These are phyloP conservation scores for Furcula furcula DNA, from an alignment of 2,888 invertebrate genomes.

Conservation along the genomic window DNA sequence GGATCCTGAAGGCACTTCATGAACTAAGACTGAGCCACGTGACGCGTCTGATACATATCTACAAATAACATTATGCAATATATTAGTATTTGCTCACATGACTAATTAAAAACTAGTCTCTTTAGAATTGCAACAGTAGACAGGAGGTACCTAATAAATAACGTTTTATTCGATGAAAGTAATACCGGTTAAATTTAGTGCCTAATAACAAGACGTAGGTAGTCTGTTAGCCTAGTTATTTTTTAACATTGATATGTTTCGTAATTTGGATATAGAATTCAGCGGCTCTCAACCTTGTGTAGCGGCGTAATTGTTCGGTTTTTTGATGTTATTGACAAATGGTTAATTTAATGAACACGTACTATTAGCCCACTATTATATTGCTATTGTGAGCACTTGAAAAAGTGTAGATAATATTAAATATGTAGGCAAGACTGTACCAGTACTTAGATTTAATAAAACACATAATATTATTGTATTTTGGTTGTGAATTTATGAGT, in stretches of 20 bases:
- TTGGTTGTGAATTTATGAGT: no score
- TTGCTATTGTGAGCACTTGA: not conserved
- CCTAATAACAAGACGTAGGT: no score
- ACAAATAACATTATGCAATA: slow-evolving; percentile 25
- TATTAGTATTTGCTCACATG: no score
- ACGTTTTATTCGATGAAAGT: no score
- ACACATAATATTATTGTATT: no score
- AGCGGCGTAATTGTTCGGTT: not conserved
- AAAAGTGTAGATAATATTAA: not conserved
- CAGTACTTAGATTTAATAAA: no score
- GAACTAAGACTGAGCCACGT: slow-evolving; percentile 85
- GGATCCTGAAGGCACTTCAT: slow-evolving; percentile 82
- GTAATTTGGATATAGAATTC: not conserved
- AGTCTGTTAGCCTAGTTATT: no score
- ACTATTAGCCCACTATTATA: not conserved
- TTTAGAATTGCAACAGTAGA: no score
- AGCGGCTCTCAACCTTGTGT: not conserved
- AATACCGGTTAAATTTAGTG: no score
- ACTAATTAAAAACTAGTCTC: no score
- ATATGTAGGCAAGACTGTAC: no score
- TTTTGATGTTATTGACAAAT: not conserved
- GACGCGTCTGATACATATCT: slow-evolving; percentile 86
- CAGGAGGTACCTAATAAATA: no score
- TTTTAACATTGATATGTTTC: not conserved
- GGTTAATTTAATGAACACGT: not conserved